A percentile compares a stretch with the other conserved stretches of the same genome.
Evolutionary conservation across 2,797 vertebrate species (phyloP).

Genomic region (Meriones psammophilus): DNA sequence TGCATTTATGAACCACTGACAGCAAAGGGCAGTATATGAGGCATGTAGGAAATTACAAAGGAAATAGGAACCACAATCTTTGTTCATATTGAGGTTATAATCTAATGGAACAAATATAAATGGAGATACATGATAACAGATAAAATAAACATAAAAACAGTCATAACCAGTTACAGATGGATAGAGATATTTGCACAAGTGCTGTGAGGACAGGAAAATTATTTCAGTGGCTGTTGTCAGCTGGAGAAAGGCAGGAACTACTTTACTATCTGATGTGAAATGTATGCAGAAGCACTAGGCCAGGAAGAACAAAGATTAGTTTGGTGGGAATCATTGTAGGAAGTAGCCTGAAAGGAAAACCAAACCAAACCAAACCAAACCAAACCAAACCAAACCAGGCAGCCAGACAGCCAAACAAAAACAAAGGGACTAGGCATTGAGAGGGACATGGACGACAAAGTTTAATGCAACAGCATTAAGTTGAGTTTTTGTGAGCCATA

Average conservation of each 20-base stretch:
- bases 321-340: slow-evolving; percentile 14
- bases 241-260: slow-evolving; percentile 37
- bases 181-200: slow-evolving; percentile 79
- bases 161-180: slow-evolving; percentile 84
- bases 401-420: neutral
- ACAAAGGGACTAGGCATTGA: neutral
- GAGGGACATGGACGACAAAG: neutral
- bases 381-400: too few relatives aligned
- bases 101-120: slow-evolving; percentile 84
- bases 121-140: slow-evolving; percentile 82
- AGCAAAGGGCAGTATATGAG: slow-evolving; percentile 79
- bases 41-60: slow-evolving; percentile 83
- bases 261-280: slow-evolving; percentile 59
- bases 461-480: neutral
- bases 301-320: slow-evolving; percentile 45
- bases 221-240: slow-evolving; percentile 58
- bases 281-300: slow-evolving; percentile 52
- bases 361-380: neutral
- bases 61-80: slow-evolving; percentile 82
- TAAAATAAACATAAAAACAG: slow-evolving; percentile 84
- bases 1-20: slow-evolving; percentile 84
- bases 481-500: slow-evolving; percentile 8
- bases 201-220: slow-evolving; percentile 61
- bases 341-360: slow-evolving; percentile 34
- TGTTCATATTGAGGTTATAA: slow-evolving; percentile 84